A percentile compares a stretch with the other conserved stretches of the same genome.
phyloP scores from a whole-genome alignment of 1,140 invertebrate genomes.

The Melipona quadrifasciata region DNA sequence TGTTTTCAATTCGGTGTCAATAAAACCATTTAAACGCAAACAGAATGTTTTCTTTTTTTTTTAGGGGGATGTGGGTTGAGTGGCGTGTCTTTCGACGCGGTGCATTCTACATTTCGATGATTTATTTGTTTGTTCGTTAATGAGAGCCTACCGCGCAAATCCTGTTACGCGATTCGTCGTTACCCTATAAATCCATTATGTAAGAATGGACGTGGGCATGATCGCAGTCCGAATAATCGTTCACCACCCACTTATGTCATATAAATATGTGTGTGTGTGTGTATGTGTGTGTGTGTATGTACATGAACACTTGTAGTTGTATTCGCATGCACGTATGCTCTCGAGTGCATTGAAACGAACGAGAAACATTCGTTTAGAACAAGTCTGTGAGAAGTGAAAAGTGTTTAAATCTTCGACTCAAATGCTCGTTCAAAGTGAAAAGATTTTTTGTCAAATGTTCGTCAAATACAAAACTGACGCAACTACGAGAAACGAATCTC shows the following conservation, averaged over 20 bases:
- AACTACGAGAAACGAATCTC: too few relatives aligned
- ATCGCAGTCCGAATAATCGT: constrained; percentile 34
- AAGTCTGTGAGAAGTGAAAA: neutral
- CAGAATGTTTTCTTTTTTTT: neutral
- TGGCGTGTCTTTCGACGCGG: neutral
- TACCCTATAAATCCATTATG: constrained; percentile 36
- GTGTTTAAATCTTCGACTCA: accelerated
- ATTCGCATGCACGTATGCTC: too few relatives aligned
- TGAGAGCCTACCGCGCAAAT: neutral
- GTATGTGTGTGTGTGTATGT: neutral
- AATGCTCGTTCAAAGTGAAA: neutral
- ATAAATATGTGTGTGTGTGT: neutral
- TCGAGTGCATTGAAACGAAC: neutral
- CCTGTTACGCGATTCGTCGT: constrained; percentile 32
- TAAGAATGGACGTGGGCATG: constrained; percentile 30
- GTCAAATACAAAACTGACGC: too few relatives aligned
- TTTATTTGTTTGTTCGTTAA: constrained; percentile 23
- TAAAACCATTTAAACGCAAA: constrained; percentile 61
- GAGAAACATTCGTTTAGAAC: neutral
- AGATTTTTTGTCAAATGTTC: too few relatives aligned
- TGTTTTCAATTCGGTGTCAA: constrained; percentile 50
- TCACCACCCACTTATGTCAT: constrained; percentile 2
- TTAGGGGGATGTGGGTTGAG: neutral
- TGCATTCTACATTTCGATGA: neutral
- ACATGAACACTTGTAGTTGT: neutral